Evolutionary conservation across 2,797 vertebrate genomes (phyloP).

Genomic region (Taenioides sp.): DNA sequence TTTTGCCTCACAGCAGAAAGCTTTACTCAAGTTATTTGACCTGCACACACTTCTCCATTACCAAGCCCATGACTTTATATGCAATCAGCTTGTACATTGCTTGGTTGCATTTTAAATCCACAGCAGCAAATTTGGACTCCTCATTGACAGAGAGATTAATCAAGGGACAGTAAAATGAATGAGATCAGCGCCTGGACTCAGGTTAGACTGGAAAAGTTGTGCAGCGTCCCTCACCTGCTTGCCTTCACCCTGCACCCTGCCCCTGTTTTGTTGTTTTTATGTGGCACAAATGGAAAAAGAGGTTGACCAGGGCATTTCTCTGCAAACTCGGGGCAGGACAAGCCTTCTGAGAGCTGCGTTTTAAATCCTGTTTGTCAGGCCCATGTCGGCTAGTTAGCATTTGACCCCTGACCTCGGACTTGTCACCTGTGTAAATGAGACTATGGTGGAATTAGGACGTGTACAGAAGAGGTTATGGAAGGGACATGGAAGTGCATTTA

Average conservation of each 20-base stretch:
- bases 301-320: constrained; percentile 12
- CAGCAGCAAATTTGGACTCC: constrained; percentile 64
- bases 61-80: constrained; percentile 63
- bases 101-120: constrained; percentile 71
- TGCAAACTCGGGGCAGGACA: constrained; percentile 16
- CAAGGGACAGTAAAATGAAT: constrained; percentile 60
- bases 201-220: constrained; percentile 49
- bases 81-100: constrained; percentile 76
- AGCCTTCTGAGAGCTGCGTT: constrained; percentile 20
- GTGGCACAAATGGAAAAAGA: constrained; percentile 31
- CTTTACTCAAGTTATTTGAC: constrained; percentile 70
- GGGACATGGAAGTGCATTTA: not conserved
- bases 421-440: constrained; percentile 43
- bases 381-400: constrained; percentile 29
- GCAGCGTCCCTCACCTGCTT: constrained; percentile 37
- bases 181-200: constrained; percentile 65
- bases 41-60: constrained; percentile 49
- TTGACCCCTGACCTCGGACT: constrained; percentile 38
- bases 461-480: not conserved
- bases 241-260: constrained; percentile 21
- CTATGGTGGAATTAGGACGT: constrained; percentile 1
- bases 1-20: constrained; percentile 10
- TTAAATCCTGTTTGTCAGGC: constrained; percentile 44
- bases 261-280: constrained; percentile 32
- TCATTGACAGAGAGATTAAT: constrained; percentile 74